These are phyloP conservation scores for Aporrectodea caliginosa DNA, from an alignment of 1,140 invertebrate genomes.

Conservation along the genomic window DNA sequence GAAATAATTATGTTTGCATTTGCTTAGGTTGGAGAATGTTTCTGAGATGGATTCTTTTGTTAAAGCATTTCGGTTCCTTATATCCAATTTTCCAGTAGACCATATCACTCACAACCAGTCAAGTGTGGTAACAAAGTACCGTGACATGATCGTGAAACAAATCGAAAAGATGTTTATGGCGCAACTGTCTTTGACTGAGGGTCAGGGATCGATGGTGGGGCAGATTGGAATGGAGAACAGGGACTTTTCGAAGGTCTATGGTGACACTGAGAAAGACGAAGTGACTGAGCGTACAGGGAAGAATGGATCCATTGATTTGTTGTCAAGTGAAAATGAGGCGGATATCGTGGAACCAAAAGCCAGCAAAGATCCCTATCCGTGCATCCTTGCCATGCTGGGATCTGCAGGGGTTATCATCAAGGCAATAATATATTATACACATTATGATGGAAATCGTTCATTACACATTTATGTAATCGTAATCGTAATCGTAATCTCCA, in stretches of 20 bases:
- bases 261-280: no score
- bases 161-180: neutral
- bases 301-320: no score
- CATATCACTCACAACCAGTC: neutral
- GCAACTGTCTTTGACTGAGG: neutral
- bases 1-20: no score
- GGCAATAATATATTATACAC: no score
- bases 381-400: neutral
- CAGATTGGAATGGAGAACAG: neutral
- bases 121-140: neutral
- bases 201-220: neutral
- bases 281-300: no score
- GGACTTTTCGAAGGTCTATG: no score
- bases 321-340: neutral
- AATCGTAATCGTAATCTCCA: no score
- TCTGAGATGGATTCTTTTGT: neutral
- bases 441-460: no score
- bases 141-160: neutral
- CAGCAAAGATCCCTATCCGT: neutral
- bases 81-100: neutral
- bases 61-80: neutral
- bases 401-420: neutral
- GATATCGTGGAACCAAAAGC: neutral
- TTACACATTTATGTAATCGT: no score
- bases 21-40: neutral